Conservation (phyloP, 2,113 vertebrate genomes). For the Hystrix cristata region DNA sequence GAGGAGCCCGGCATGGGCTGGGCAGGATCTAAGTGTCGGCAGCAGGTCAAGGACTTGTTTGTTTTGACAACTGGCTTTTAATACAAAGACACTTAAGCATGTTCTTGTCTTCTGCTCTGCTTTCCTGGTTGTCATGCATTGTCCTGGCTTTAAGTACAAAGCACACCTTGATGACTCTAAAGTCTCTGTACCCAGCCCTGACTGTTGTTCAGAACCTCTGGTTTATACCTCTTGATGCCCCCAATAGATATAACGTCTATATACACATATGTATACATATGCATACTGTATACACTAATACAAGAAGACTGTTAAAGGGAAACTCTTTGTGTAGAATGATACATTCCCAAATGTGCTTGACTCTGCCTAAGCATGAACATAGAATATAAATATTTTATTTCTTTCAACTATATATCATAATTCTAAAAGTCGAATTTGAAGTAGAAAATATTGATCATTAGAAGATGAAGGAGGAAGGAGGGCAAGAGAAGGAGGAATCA, state of each 20-base stretch:
- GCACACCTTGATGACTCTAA: background rate
- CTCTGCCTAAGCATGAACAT: background rate
- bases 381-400: background rate
- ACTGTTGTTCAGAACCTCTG: background rate
- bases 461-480: background rate
- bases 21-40: background rate
- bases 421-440: background rate
- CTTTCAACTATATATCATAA: background rate
- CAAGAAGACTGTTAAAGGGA: background rate
- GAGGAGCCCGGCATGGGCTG: background rate
- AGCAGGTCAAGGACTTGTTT: background rate
- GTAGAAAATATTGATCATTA: background rate
- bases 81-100: background rate
- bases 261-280: background rate
- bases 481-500: background rate
- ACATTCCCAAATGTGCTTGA: background rate
- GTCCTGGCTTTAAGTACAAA: background rate
- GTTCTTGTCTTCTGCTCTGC: background rate
- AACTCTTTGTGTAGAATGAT: background rate
- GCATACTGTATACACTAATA: background rate
- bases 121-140: background rate
- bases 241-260: background rate
- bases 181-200: background rate
- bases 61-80: background rate
- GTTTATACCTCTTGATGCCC: background rate